Percentiles rank a stretch among this genome's conserved stretches.
These are phyloP conservation scores for Masticophis lateralis DNA, from an alignment of 2,797 vertebrate genomes.

Conservation along the genomic window DNA sequence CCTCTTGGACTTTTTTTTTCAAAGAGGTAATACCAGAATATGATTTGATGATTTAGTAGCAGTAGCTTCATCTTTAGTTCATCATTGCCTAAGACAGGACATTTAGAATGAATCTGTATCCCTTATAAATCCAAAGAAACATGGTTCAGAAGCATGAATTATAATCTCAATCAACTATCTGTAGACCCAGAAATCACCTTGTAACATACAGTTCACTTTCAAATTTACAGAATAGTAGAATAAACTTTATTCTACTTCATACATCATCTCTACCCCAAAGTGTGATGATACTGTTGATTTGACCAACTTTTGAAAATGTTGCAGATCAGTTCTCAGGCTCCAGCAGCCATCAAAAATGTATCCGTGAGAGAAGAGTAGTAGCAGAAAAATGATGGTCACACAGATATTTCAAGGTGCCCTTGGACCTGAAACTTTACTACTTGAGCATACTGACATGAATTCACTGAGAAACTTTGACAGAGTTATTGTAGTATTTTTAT, in stretches of 20 bases:
- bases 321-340: not conserved
- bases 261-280: not conserved
- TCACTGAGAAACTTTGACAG: not conserved
- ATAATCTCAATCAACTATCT: not conserved
- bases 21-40: not conserved
- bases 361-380: not conserved
- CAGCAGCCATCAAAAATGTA: not conserved
- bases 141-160: not conserved
- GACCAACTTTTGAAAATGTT: not conserved
- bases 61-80: not conserved
- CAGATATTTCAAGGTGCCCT: not conserved
- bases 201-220: not conserved
- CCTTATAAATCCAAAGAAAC: not conserved
- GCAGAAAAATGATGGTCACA: not conserved
- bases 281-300: not conserved
- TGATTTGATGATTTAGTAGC: not conserved
- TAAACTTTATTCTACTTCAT: not conserved
- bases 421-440: not conserved
- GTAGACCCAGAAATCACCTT: not conserved
- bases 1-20: not conserved
- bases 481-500: not conserved
- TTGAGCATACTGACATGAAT: not conserved
- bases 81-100: not conserved
- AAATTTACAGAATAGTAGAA: not conserved
- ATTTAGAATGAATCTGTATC: not conserved